Evolutionary conservation across 1,140 invertebrate genomes (phyloP).

Genomic region (Chlorops oryzae): DNA sequence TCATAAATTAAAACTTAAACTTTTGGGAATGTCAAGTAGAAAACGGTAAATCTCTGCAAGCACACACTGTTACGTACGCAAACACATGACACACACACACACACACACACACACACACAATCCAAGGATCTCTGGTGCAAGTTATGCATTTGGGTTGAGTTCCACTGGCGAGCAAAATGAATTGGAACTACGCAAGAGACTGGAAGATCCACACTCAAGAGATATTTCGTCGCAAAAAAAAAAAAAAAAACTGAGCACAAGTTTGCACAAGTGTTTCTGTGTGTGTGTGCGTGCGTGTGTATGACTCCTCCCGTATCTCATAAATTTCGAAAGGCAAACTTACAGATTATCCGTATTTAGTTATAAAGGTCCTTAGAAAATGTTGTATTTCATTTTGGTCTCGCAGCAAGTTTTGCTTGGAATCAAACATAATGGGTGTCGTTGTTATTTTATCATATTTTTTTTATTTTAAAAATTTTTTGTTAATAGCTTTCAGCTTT

Average conservation of each 20-base stretch:
- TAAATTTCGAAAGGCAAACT: constrained; percentile 33
- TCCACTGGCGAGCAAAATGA: constrained; percentile 2
- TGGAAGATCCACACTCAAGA: too few species aligned
- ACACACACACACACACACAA: background rate
- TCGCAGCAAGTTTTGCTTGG: background rate
- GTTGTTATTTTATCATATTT: too few species aligned
- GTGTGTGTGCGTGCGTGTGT: too few species aligned
- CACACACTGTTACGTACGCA: constrained; percentile 17
- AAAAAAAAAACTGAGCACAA: constrained; percentile 1
- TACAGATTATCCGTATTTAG: constrained; percentile 47
- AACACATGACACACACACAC: constrained; percentile 22
- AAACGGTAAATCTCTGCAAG: constrained; percentile 47
- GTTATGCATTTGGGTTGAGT: background rate
- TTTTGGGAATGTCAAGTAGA: constrained; percentile 48
- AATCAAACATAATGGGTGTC: too few species aligned
- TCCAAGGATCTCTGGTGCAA: too few species aligned
- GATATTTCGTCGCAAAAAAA: background rate
- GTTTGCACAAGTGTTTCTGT: background rate
- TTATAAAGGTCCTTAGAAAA: constrained; percentile 36
- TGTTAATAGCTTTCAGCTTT: too few species aligned
- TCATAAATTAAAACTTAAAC: constrained; percentile 48
- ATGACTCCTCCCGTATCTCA: constrained; percentile 1
- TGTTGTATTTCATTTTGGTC: constrained; percentile 4
- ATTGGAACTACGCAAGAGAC: background rate
- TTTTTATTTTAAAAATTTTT: too few species aligned